phyloP scores from a whole-genome alignment of 2,113 vertebrate genomes.

The Tupaia tana region DNA sequence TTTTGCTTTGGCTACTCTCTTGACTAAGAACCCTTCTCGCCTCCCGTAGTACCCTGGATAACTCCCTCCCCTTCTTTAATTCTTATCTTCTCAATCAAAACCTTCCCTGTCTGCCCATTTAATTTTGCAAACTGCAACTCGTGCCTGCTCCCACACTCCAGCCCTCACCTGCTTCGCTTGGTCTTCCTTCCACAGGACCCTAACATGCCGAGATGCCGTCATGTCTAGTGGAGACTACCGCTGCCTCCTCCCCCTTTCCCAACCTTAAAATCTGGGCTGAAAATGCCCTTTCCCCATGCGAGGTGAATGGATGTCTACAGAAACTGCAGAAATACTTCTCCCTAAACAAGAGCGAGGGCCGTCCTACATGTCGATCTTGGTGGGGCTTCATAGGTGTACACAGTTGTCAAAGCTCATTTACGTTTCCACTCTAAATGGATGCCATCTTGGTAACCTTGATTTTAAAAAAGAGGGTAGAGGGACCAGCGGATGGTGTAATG shows the following conservation, averaged over 20 bases:
- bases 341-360: neutral
- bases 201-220: neutral
- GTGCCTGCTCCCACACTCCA: neutral
- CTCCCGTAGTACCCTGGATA: rapidly evolving
- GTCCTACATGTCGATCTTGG: neutral
- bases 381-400: neutral
- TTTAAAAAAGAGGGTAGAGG: neutral
- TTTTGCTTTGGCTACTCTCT: neutral
- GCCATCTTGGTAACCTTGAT: neutral
- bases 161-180: neutral
- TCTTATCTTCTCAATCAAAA: neutral
- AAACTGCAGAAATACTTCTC: neutral
- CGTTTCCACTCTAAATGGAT: neutral
- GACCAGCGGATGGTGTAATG: no score
- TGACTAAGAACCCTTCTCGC: neutral
- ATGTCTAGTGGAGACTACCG: neutral
- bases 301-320: neutral
- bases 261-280: neutral
- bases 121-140: neutral
- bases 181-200: neutral
- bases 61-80: neutral
- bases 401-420: neutral
- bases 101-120: neutral
- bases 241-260: neutral
- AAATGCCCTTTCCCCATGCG: neutral